Evolutionary conservation across 2,888 invertebrate genomes (phyloP).

Genomic region (Tachina lurida): DNA sequence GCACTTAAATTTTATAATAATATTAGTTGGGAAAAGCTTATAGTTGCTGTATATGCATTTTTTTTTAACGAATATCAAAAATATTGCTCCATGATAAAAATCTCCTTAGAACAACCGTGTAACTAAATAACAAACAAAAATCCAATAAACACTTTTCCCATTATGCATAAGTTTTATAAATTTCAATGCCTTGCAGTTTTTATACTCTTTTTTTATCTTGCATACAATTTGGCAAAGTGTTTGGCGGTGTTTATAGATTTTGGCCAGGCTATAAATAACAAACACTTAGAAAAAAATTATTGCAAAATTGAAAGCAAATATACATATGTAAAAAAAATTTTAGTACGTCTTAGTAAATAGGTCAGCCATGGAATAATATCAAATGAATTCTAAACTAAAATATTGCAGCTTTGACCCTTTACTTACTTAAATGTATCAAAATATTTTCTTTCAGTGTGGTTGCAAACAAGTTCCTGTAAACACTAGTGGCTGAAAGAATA

Average conservation of each 20-base stretch:
- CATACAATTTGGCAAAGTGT: slow-evolving; percentile 67
- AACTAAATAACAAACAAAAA: slow-evolving; percentile 22
- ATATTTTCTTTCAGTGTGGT: neutral
- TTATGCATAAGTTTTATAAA: slow-evolving; percentile 36
- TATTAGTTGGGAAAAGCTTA: too few species aligned
- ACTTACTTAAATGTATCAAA: neutral
- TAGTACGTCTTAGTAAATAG: too few species aligned
- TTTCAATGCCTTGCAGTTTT: slow-evolving; percentile 61
- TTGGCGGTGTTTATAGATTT: slow-evolving; percentile 51
- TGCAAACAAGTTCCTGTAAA: neutral
- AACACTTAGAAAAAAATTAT: slow-evolving; percentile 22
- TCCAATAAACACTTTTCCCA: slow-evolving; percentile 61
- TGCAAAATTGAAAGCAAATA: too few species aligned
- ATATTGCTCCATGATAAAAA: slow-evolving; percentile 49
- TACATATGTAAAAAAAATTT: neutral
- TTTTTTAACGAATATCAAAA: slow-evolving; percentile 10
- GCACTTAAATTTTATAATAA: too few species aligned
- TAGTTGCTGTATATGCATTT: neutral
- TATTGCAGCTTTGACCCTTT: neutral
- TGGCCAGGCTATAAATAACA: slow-evolving; percentile 53
- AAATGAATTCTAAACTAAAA: too few species aligned
- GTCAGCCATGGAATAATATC: too few species aligned
- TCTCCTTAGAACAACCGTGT: slow-evolving; percentile 30
- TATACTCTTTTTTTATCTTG: slow-evolving; percentile 8
- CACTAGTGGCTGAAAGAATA: slow-evolving; percentile 53